Conservation (phyloP, 2,888 invertebrate genomes). For the Molanna angustata region DNA sequence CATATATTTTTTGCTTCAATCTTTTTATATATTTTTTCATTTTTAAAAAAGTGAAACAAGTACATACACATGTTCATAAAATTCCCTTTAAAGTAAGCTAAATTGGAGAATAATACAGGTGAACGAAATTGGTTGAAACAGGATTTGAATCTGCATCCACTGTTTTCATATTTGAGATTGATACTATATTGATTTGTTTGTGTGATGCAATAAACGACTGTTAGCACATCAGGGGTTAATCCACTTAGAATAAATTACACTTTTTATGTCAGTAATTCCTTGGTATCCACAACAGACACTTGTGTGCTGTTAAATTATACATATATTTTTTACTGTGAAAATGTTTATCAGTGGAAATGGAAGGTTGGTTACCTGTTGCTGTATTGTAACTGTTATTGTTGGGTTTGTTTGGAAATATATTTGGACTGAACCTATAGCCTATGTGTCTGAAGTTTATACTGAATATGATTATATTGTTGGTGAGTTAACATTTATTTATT, state of each 20-base stretch:
- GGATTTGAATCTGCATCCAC: too few relatives aligned
- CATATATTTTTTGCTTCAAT: too few relatives aligned
- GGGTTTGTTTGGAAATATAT: slow-evolving; percentile 39
- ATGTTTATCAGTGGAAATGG: slow-evolving; percentile 14
- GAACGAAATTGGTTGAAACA: too few relatives aligned
- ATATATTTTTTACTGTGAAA: background rate
- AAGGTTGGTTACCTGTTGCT: slow-evolving; percentile 3
- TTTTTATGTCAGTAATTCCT: slow-evolving; percentile 2
- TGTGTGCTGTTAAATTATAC: slow-evolving; percentile 1
- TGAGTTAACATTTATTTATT: slow-evolving; percentile 14
- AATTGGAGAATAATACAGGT: too few relatives aligned
- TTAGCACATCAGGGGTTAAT: slow-evolving; percentile 11
- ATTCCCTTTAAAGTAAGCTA: too few relatives aligned
- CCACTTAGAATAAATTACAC: slow-evolving; percentile 11
- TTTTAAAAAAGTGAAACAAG: too few relatives aligned
- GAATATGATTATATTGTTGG: slow-evolving; percentile 32
- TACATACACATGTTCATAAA: too few relatives aligned
- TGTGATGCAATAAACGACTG: slow-evolving; percentile 16
- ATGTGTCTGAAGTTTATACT: slow-evolving; percentile 12
- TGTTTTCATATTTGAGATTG: too few relatives aligned
- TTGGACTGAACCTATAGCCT: slow-evolving; percentile 7
- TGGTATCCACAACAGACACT: too few relatives aligned
- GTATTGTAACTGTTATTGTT: slow-evolving; percentile 1
- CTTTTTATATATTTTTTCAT: too few relatives aligned
- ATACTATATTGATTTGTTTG: slow-evolving; percentile 19